Percentiles rank a stretch among this genome's conserved stretches.
These are phyloP conservation scores for Junonia oenone DNA, from an alignment of 2,888 invertebrate genomes.

Conservation along the genomic window DNA sequence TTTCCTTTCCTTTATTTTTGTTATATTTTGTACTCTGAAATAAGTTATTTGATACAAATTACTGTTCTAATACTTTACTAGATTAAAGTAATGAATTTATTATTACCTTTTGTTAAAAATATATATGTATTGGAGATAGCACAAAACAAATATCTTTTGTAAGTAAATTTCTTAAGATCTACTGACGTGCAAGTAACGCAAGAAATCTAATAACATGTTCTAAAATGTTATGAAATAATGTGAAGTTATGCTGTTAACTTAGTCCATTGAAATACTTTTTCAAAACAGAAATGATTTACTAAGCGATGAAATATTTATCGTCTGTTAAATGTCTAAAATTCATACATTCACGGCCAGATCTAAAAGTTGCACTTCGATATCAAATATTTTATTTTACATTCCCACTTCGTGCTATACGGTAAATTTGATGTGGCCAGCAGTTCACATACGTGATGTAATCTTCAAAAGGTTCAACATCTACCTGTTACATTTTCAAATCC, in stretches of 20 bases:
- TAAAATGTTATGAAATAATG: no score
- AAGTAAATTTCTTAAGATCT: no score
- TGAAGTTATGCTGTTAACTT: no score
- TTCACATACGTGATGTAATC: not conserved
- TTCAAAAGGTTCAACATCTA: not conserved
- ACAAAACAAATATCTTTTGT: no score
- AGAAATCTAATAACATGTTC: not conserved
- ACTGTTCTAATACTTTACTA: no score
- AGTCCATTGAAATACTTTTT: no score
- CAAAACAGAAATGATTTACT: no score
- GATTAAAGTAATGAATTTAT: no score
- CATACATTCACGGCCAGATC: not conserved
- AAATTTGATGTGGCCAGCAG: not conserved
- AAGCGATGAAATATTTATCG: no score
- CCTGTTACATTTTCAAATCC: conserved; percentile 1
- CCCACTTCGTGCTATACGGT: not conserved
- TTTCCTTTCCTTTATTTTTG: not conserved
- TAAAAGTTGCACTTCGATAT: not conserved
- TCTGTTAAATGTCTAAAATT: not conserved
- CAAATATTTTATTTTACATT: not conserved
- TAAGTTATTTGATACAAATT: no score
- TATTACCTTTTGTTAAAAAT: no score
- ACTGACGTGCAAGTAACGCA: not conserved
- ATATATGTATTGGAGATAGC: no score
- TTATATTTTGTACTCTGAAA: not conserved